phyloP scores from a whole-genome alignment of 2,113 vertebrate species.

The Leptobrachium ailaonicum region DNA sequence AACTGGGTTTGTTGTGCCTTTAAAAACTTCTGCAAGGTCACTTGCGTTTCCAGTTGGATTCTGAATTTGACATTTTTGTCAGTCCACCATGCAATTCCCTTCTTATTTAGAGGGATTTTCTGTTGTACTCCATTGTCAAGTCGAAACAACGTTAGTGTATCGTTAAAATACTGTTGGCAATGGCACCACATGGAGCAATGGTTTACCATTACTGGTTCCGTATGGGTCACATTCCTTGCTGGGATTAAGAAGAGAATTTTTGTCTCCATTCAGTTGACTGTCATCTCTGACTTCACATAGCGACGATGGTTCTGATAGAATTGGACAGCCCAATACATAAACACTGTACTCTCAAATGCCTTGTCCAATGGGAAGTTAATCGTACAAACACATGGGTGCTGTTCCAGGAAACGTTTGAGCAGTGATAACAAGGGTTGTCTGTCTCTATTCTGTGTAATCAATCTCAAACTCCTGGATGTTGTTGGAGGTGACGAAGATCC shows the following conservation, averaged over 20 bases:
- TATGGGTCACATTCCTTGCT: slow-evolving; percentile 97
- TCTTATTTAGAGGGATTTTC: slow-evolving; percentile 71
- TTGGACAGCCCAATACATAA: slow-evolving; percentile 98
- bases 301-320: slow-evolving; percentile 96
- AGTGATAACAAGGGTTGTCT: slow-evolving; percentile 85
- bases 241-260: slow-evolving; percentile 74
- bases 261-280: slow-evolving; percentile 89
- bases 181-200: slow-evolving; percentile 93
- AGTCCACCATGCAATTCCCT: slow-evolving; percentile 95
- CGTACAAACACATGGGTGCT: slow-evolving; percentile 72
- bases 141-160: slow-evolving; percentile 79
- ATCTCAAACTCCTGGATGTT: slow-evolving; percentile 95
- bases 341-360: slow-evolving; percentile 89
- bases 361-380: slow-evolving; percentile 84
- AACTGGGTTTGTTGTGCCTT: slow-evolving; percentile 83
- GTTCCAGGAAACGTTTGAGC: slow-evolving; percentile 79
- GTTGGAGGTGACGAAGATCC: slow-evolving; percentile 92
- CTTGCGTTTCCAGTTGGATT: slow-evolving; percentile 74
- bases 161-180: slow-evolving; percentile 99
- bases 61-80: slow-evolving; percentile 96
- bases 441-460: slow-evolving; percentile 88
- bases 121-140: slow-evolving; percentile 72
- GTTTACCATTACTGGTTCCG: slow-evolving; percentile 72
- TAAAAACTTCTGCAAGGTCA: slow-evolving; percentile 74
- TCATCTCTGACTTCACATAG: slow-evolving; percentile 94